A percentile compares a stretch with the other conserved stretches of the same genome.
These are phyloP conservation scores for Trichogramma evanescens DNA, from an alignment of 2,888 invertebrate species.

Conservation along the genomic window DNA sequence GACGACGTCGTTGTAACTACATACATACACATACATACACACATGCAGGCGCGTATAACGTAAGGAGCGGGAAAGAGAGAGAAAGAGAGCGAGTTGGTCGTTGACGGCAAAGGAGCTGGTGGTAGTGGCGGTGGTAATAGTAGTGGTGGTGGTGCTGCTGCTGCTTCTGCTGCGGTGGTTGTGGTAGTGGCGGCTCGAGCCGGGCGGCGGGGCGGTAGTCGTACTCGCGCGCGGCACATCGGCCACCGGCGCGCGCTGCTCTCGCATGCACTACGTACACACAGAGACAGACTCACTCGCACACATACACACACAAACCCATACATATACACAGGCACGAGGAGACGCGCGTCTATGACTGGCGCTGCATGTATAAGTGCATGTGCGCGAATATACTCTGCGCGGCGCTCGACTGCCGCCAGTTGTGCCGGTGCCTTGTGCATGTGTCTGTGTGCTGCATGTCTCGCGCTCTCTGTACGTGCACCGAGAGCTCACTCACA, in stretches of 20 bases:
- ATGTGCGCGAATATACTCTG: too few relatives aligned
- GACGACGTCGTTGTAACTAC: neutral
- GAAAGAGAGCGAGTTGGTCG: conserved; percentile 3
- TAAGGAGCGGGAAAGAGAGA: neutral
- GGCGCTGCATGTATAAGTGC: too few relatives aligned
- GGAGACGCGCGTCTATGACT: too few relatives aligned
- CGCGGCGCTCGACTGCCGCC: too few relatives aligned
- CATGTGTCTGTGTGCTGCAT: too few relatives aligned
- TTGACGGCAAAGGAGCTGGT: conserved; percentile 7
- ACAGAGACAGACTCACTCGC: neutral
- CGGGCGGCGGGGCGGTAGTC: conserved; percentile 21
- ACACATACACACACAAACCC: neutral
- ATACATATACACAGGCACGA: neutral
- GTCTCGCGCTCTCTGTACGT: too few relatives aligned
- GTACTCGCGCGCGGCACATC: conserved; percentile 43
- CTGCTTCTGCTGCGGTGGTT: too few relatives aligned
- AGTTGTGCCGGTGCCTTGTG: too few relatives aligned
- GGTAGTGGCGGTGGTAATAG: conserved; percentile 7
- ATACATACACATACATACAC: neutral
- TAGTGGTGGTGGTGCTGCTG: neutral
- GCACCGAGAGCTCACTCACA: too few relatives aligned
- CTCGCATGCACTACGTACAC: neutral
- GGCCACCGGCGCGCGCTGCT: conserved; percentile 39
- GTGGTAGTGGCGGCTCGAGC: conserved; percentile 10
- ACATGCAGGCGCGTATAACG: neutral